Evolutionary conservation across 2,888 invertebrate species (phyloP).

Genomic region (Clepsis dumicolana): DNA sequence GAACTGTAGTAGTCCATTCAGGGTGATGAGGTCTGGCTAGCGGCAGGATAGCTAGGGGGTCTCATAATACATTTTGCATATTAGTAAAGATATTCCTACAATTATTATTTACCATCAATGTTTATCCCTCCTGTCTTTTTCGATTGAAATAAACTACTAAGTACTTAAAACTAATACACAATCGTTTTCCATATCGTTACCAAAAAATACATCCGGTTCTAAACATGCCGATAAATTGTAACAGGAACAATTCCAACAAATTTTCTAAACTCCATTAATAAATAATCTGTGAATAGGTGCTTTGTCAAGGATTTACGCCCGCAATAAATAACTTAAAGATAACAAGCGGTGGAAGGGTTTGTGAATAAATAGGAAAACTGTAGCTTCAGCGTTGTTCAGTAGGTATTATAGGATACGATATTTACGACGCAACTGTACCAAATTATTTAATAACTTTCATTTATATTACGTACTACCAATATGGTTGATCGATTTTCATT

Average conservation of each 20-base stretch:
- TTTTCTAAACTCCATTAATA: constrained; percentile 22
- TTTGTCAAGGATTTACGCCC: constrained; percentile 32
- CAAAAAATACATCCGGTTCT: background rate
- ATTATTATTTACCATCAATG: background rate
- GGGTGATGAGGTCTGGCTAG: background rate
- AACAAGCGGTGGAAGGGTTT: constrained; percentile 34
- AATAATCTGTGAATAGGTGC: constrained; percentile 27
- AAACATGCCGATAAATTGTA: background rate
- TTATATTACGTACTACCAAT: constrained; percentile 7
- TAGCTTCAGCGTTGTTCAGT: constrained; percentile 16
- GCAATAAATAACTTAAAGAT: constrained; percentile 41
- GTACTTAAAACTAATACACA: too few species aligned
- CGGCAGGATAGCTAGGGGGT: background rate
- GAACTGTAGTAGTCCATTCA: background rate
- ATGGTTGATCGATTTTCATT: constrained; percentile 7
- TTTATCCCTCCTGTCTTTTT: background rate
- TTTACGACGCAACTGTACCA: constrained; percentile 21
- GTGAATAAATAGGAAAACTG: constrained; percentile 37
- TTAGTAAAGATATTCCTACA: background rate
- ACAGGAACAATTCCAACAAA: background rate
- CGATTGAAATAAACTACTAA: background rate
- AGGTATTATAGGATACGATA: constrained; percentile 9
- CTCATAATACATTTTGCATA: background rate
- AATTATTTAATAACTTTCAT: background rate
- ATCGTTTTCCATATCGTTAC: too few species aligned